Base-by-base conservation (phyloP, 2,888 invertebrate genomes). In the Rugalucina vietnamica region DNA sequence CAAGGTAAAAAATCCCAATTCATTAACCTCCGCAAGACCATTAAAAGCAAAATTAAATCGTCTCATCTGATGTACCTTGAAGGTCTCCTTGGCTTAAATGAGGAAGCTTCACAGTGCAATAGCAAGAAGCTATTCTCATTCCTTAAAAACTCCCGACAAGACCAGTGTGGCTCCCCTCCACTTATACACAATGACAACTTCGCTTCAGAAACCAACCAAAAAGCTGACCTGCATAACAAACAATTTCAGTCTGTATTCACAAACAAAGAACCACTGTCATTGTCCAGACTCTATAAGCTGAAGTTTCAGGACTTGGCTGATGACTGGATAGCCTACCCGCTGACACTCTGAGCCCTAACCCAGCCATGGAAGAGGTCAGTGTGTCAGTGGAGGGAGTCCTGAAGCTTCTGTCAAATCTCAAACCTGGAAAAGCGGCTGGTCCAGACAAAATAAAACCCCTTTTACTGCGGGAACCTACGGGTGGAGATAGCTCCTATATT, bases 391-490 rank as follows among this genome's bases (percentile, higher is more conserved):
- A 8, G 36, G 81, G 50, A n/a, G 43, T 81, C 12, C 14, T 37
- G 21, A 65, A 81, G 50, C n/a, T 70, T 34, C 36, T 81, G 1
- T 27, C 50, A 27, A 54, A 54, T 39, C 54, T 81, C n/a, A 81
- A 69, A 27, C 32, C 60, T 24, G 76, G 75, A 27, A 76, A 50
- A 54, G 54, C 57, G 27, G 75, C 70, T 37, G 75, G 70, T 21
- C 81, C 65, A 70, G 81, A 76, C 36, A 24, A 39, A 14, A 36
- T 75, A 27, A 76, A 69, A 54, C 76, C 69, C 24, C 36, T 81
- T 39, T 5, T 54, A 18, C 80, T 75, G n/a, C 72, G 60, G 77
- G 70, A 78, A 32, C 54, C n/a, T 50, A 29, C 60, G 34, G 29
- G 18, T 36, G 43, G 74, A 50, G 49, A 29, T 72, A 10, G 43